Conservation (phyloP, 2,113 vertebrate genomes). For the Forbesichthys agassizii region DNA sequence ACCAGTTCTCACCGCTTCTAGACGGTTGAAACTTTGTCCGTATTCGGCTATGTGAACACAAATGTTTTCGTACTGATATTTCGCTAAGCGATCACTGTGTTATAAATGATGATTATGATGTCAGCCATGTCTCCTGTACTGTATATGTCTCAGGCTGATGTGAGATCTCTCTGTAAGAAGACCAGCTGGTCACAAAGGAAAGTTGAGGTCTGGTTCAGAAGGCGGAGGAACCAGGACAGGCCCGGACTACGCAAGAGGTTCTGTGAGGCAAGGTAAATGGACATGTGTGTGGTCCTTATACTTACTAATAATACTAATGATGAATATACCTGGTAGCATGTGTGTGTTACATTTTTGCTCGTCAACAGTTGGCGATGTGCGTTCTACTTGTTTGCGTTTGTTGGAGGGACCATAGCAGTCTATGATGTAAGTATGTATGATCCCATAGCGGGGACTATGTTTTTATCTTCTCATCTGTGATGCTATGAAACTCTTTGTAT, state of each 20-base stretch:
- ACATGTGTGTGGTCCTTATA: background rate
- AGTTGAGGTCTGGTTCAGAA: constrained; percentile 67
- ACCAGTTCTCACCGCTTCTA: no score
- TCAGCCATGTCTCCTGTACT: background rate
- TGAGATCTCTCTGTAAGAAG: constrained; percentile 66
- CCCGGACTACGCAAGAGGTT: constrained; percentile 63
- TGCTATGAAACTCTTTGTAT: background rate
- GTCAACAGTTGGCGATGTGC: constrained; percentile 88
- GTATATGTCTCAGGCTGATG: constrained; percentile 39
- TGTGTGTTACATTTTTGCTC: constrained; percentile 21
- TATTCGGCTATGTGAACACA: no score
- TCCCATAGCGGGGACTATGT: background rate
- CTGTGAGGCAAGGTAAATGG: constrained; percentile 63
- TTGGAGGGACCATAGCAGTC: constrained; percentile 83
- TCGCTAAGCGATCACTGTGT: no score
- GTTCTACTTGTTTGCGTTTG: constrained; percentile 84
- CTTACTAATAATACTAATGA: background rate
- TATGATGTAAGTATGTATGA: constrained; percentile 85
- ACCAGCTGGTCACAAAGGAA: constrained; percentile 58
- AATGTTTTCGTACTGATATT: no score
- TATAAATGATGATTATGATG: no score
- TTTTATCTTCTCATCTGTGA: background rate
- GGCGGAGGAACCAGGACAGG: constrained; percentile 63
- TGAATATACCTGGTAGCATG: background rate
- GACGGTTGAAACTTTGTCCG: no score